Conservation (phyloP, 2,888 invertebrate genomes). For the Himalopsyche tibetana region DNA sequence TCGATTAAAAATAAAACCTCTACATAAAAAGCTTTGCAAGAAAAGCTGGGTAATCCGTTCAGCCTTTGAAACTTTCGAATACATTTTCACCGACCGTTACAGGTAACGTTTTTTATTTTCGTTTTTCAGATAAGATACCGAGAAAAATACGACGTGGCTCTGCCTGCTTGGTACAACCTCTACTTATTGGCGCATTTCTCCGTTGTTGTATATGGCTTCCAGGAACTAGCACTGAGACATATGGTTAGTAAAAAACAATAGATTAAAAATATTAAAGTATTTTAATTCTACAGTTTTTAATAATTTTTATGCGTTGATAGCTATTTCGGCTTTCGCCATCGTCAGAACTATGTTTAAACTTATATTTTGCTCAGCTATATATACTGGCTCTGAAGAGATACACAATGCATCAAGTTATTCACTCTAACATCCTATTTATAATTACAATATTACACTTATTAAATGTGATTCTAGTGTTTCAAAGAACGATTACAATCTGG, state of each 20-base stretch:
- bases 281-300: too few species aligned
- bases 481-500: too few species aligned
- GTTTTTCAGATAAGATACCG: slow-evolving; percentile 78
- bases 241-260: slow-evolving; percentile 75
- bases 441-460: too few species aligned
- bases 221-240: slow-evolving; percentile 79
- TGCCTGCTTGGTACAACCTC: slow-evolving; percentile 82
- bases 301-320: too few species aligned
- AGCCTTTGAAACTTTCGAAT: background rate
- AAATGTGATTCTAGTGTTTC: too few species aligned
- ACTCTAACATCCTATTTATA: too few species aligned
- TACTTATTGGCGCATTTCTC: slow-evolving; percentile 83
- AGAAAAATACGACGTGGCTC: slow-evolving; percentile 81
- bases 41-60: slow-evolving; percentile 11
- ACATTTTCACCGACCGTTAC: background rate
- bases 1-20: background rate
- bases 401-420: too few species aligned
- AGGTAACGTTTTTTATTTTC: slow-evolving; percentile 39
- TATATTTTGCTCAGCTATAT: too few species aligned
- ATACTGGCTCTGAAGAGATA: too few species aligned
- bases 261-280: too few species aligned
- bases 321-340: too few species aligned
- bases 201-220: slow-evolving; percentile 81
- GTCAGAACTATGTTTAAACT: too few species aligned
- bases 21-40: background rate